Base-by-base conservation (phyloP, 2,888 invertebrate species). In the Orthosia gracilis region DNA sequence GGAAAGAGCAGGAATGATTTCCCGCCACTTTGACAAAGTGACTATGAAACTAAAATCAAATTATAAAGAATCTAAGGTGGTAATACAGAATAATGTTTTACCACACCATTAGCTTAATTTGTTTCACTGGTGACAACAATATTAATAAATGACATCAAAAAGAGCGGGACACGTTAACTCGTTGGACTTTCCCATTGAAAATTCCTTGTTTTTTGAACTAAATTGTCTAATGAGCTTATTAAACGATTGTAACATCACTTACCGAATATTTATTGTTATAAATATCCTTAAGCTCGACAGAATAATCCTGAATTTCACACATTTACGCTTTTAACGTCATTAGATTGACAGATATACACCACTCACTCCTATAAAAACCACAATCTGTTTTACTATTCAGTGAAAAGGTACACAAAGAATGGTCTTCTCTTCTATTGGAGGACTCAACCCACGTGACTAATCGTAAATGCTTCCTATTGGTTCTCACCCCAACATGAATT, bases 291-390 rank as follows among this genome's bases (percentile, higher is more conserved):
- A 97, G 97, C 97, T 97, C 97, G 92, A 96, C 94, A 89, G 97
- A 97, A 97, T 97, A 97, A 97, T 97, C 97, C 97, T 97, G 97
- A 95, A 97, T 97, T 97, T 98, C 97, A 96, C 97, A 97, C 97
- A 97, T 97, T 95, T 97, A 96, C 94, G 95, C 83, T 92, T 93
- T 94, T 95, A 95, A 91, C 91, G 92, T 94, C 95, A 95, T 95
- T 91, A 94, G 92, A 95, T 94, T 95, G 95, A 94, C 95, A 96
- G 94, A 95, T 94, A 94, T 93, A 95, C 94, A 96, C 96, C 96
- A 96, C 95, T 95, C 96, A 95, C 96, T 96, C 93, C 94, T 94
- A 94, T 92, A 95, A 91, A 93, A 95, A 94, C 95, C 94, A 95
- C 95, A 94, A 94, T 95, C 94, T 94, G 96, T 95, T 96, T 94